These are phyloP conservation scores for Clunio marinus DNA, from an alignment of 2,888 invertebrate species.

Conservation along the genomic window DNA sequence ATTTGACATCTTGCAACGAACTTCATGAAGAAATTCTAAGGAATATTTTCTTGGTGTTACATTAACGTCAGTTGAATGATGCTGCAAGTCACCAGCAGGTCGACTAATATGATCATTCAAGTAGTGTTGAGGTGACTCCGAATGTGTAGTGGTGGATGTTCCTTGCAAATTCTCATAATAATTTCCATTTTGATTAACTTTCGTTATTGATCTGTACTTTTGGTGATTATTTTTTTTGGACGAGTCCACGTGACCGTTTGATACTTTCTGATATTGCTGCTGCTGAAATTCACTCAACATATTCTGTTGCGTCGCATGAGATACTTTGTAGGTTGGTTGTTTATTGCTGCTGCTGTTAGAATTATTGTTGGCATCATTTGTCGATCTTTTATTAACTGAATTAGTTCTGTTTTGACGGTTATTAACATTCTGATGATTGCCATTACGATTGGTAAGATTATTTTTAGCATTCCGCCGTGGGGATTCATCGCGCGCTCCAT, in stretches of 20 bases:
- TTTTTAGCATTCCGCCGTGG: conserved; percentile 3
- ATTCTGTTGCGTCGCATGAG: not conserved
- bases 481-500: not conserved
- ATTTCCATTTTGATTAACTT: not conserved
- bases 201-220: not conserved
- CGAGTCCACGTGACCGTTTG: not conserved
- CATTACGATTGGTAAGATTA: not conserved
- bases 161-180: not conserved
- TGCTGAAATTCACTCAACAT: not conserved
- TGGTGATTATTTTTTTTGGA: not conserved
- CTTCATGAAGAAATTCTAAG: not conserved
- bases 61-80: not conserved
- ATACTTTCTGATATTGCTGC: not conserved
- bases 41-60: not conserved
- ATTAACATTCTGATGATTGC: not conserved
- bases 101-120: too few relatives aligned
- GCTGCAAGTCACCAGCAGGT: not conserved
- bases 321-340: not conserved
- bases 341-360: not conserved
- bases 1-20: not conserved
- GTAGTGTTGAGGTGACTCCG: too few relatives aligned
- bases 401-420: not conserved
- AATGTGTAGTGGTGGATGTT: not conserved
- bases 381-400: not conserved
- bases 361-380: not conserved